phyloP scores from a whole-genome alignment of 2,113 vertebrate genomes.

The Grammomys dolichurus region DNA sequence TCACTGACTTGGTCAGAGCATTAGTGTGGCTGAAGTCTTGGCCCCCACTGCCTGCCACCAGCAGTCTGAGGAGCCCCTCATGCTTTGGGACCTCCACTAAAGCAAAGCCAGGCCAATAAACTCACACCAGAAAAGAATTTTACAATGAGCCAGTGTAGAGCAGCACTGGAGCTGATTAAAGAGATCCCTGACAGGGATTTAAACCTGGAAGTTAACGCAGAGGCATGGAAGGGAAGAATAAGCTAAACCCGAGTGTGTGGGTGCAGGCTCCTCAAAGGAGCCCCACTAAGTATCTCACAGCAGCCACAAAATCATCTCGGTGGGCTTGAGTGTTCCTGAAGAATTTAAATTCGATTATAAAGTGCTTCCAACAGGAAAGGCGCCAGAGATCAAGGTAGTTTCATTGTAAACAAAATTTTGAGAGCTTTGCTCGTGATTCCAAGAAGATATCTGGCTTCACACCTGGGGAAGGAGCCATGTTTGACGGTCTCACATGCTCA shows the following conservation, averaged over 20 bases:
- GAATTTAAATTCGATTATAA: neutral
- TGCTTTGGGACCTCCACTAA: neutral
- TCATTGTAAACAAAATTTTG: neutral
- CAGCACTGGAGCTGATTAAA: neutral
- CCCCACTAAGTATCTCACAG: neutral
- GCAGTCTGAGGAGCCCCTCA: neutral
- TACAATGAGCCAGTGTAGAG: neutral
- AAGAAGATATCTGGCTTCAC: neutral
- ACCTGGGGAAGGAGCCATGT: neutral
- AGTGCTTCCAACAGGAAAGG: neutral
- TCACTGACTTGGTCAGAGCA: neutral
- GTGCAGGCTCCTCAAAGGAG: neutral
- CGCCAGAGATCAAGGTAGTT: neutral
- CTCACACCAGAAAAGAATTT: neutral
- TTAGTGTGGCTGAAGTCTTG: neutral
- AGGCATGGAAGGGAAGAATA: neutral
- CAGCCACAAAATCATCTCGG: neutral
- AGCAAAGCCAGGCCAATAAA: neutral
- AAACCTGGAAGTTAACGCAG: neutral
- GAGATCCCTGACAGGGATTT: neutral
- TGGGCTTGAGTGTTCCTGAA: neutral
- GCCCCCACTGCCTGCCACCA: neutral
- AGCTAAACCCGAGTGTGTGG: neutral
- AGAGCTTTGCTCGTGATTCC: neutral
- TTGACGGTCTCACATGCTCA: neutral